These are phyloP conservation scores for Diacarnus erythraeanus DNA, from an alignment of 37 sponge, comb jelly and placozoan genomes.

Conservation along the genomic window DNA sequence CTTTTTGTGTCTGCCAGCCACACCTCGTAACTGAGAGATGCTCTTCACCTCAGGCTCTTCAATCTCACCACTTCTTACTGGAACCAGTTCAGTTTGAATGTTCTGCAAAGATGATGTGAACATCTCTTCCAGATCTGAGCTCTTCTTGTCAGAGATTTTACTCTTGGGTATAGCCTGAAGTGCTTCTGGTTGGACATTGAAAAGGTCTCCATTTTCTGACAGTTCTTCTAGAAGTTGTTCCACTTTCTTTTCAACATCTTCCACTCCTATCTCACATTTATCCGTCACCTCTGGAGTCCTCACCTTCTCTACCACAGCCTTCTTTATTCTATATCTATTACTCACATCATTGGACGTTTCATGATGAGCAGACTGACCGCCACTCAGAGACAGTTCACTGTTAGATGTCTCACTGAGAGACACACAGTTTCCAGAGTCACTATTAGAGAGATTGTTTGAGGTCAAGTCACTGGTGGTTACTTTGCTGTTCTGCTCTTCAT, in stretches of 20 bases:
- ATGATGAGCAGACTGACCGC: neutral
- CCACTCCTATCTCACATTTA: neutral
- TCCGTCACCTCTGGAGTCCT: neutral
- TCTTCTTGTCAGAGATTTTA: neutral
- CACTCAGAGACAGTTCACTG: neutral
- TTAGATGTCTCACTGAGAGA: neutral
- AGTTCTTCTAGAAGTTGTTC: neutral
- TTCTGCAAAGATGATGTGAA: neutral
- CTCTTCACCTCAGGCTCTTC: conserved; percentile 19
- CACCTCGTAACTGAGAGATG: conserved; percentile 6
- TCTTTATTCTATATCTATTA: neutral
- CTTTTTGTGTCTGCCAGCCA: neutral
- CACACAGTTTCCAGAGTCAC: neutral
- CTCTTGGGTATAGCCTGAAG: neutral
- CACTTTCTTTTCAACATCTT: neutral
- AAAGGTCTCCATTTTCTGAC: neutral
- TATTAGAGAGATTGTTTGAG: neutral
- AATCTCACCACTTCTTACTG: neutral
- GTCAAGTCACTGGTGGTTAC: neutral
- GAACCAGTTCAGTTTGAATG: neutral
- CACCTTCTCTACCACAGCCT: neutral
- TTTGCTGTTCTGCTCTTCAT: neutral
- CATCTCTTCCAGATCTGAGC: neutral
- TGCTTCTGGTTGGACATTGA: neutral
- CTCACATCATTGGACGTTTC: neutral